Base-by-base conservation (phyloP, 2,888 invertebrate genomes). In the Aproaerema taeniolella region DNA sequence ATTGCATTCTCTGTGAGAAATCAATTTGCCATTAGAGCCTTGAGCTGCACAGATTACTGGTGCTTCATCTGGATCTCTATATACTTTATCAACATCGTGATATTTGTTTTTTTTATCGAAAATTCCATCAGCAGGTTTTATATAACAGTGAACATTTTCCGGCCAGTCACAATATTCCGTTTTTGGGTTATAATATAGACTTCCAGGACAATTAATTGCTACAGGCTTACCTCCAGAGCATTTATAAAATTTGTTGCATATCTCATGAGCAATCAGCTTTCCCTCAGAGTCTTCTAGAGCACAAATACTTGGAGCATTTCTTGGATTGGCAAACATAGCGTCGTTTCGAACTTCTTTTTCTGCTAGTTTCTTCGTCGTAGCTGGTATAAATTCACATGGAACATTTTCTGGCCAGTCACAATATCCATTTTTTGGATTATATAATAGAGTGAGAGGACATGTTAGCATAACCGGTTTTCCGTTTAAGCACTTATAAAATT, bases 81-180 rank as follows among this genome's bases (percentile, higher is more conserved):
- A 14, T 38, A 30, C 5, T 55, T 20, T 6, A 20, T 20, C 5
- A 7, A 20, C 5, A n/a, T n/a, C n/a, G n/a, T n/a, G n/a, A n/a
- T n/a, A n/a, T n/a, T n/a, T n/a, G n/a, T n/a, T n/a, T n/a, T n/a
- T n/a, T n/a, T n/a, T n/a, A n/a, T n/a, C n/a, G n/a, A n/a, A n/a
- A n/a, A n/a, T n/a, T n/a, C n/a, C n/a, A n/a, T n/a, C n/a, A n/a
- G n/a, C n/a, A n/a, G n/a, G n/a, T n/a, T n/a, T n/a, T n/a, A n/a
- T n/a, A n/a, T n/a, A n/a, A n/a, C n/a, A n/a, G n/a, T n/a, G n/a
- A n/a, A n/a, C 69, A 33, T 59, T 54, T 1, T 47, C 25, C 0
- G 67, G 57, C 65, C 65, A 71, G 32, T 72, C 71, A 38, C 74
- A 75, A 16, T 41, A 40, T 32, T 63, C 45, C 0, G 24, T 50